Evolutionary conservation across 2,113 vertebrate genomes (phyloP).

Genomic region (Condylura cristata): DNA sequence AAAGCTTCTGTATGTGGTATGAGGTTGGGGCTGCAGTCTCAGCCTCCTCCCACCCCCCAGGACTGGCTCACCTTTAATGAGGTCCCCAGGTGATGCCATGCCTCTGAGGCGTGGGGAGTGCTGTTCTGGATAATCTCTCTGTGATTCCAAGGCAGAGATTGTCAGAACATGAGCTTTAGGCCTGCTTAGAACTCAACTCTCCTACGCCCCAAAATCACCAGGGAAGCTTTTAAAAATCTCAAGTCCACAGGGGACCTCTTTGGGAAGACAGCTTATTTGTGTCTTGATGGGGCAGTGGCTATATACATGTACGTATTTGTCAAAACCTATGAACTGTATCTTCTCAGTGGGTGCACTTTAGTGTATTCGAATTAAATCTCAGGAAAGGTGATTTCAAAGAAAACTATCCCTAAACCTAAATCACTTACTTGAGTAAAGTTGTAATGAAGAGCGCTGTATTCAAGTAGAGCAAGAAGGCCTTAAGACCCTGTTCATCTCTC

Average conservation of each 20-base stretch:
- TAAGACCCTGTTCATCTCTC: background rate
- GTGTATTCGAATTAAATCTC: background rate
- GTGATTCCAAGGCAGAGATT: background rate
- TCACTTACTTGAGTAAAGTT: background rate
- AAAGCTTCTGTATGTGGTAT: background rate
- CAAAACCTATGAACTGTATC: background rate
- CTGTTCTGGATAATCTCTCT: background rate
- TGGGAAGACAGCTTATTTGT: background rate
- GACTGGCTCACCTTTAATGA: background rate
- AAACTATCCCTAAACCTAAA: background rate
- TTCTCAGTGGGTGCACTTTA: background rate
- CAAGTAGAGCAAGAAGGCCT: background rate
- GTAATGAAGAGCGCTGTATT: background rate
- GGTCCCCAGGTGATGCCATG: too few relatives aligned
- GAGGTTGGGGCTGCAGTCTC: background rate
- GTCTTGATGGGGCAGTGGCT: background rate
- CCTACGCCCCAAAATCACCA: background rate
- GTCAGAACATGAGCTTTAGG: background rate
- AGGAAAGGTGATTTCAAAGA: background rate
- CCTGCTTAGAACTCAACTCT: background rate
- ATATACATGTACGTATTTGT: background rate
- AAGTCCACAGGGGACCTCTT: background rate
- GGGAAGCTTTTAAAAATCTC: background rate
- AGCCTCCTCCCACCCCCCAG: too few relatives aligned
- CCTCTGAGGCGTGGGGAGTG: fast-evolving